Base-by-base conservation (phyloP, 2,888 invertebrate species). In the Protodeltote pygarga region DNA sequence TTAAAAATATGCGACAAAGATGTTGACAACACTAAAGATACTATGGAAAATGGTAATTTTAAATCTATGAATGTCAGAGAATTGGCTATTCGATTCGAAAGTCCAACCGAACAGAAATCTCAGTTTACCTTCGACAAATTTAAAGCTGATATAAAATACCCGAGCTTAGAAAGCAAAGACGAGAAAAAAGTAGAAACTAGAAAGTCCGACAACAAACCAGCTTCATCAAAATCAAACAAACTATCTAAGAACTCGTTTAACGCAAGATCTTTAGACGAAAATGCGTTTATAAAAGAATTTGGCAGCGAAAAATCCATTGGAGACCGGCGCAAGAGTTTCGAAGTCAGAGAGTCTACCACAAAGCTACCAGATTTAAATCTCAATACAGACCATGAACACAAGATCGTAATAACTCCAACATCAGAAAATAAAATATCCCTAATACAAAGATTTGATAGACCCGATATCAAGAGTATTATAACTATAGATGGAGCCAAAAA, bases 241-340 rank as follows among this genome's bases (percentile, higher is more conserved):
- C 74, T 94, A 37, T 87, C 94, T 0, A 95, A 94, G 71, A 93
- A 94, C 55, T 93, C 94, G 0, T 85, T 90, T 38, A 95, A 94
- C 25, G 95, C 95, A 0, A 87, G 95, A 15, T 95, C 95, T 0
- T 79, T 96, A 40, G 96, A 96, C 77, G 96, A 95, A 68, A 95
- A 95, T 59, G 95, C 95, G 6, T 96, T 96, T 65, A 89, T 94
- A 1, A 94, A 95, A 53, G 95, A 95, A 73, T 95, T 95, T 60
- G 94, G 94, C 0, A 72, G 73, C n/a, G 88, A 87, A 2, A 74
- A 75, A 29, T 55, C 65, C 0, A 71, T 74, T 15, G 37, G 40
- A 0, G 82, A 89, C n/a, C 73, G 95, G 8, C 81, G 95, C 48
- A 95, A 95, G 79, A 94, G 93, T 19, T 71, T 94, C 16, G 95